Base-by-base conservation (phyloP, 2,113 vertebrate species). In the Lepus americanus region DNA sequence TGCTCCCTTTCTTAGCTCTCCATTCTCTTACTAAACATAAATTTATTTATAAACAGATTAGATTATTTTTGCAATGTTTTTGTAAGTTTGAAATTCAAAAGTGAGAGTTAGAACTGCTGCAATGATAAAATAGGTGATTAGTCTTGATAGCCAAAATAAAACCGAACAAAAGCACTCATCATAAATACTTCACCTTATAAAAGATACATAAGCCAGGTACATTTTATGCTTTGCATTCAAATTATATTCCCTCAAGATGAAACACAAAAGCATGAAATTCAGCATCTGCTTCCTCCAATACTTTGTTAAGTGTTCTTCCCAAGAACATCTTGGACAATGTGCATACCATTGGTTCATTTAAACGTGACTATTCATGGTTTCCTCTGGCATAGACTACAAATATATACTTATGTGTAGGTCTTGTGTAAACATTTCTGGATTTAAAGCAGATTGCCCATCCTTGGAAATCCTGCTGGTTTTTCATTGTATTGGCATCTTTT, bases 141-240 rank as follows among this genome's bases (percentile, higher is more conserved):
- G 3, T 63, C 19, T 63, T 31, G 13, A 44, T 44, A 59, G 14
- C 16, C 19, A 84, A 90, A 84, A 72, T 25, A 13, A 1, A 22
- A 59, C 53, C 23, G 53, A 44, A 53, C 0, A 53, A 31, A 63
- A 29, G 3, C 82, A 87, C 92, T 89, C 73, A 92, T 66, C 93
- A 11, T n/a, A 95, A 96, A 70, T 78, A 91, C 87, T 90, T 36
- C 64, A 84, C 69, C 55, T 95, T 95, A 90, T 66, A n/a, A 97
- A 80, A 72, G 61, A 94, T 81, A 80, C 27, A 69, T 31, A 95
- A 98, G 90, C 93, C 66, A 8, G 6, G 6, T 20, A 44, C 11
- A 8, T 25, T 96, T 94, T 94, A 91, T 61, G 61, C 49, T 53
- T 49, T 90, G 77, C 33, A 31, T 44, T 93, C 36, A 49, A 63